These are phyloP conservation scores for Abrostola tripartita DNA, from an alignment of 2,888 invertebrate genomes.

Conservation along the genomic window DNA sequence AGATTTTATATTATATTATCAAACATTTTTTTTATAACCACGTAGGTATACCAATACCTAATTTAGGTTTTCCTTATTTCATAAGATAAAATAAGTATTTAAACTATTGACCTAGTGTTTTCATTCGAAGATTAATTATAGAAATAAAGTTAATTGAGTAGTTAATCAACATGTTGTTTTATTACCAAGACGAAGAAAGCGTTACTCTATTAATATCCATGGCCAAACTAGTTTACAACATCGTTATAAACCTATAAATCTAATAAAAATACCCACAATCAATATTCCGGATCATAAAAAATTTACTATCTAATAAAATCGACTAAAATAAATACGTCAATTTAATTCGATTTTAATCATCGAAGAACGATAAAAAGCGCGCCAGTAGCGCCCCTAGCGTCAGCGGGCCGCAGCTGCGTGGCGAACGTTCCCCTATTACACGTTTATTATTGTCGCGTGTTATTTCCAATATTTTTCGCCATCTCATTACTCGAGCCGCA, in stretches of 20 bases:
- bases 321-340: conserved; percentile 41
- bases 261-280: conserved; percentile 25
- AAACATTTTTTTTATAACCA: no score
- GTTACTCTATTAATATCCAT: conserved; percentile 23
- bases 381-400: conserved; percentile 74
- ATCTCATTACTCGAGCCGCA: conserved; percentile 82
- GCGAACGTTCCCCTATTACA: conserved; percentile 68
- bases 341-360: conserved; percentile 60
- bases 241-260: conserved; percentile 35
- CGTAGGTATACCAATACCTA: no score
- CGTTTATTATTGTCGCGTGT: conserved; percentile 81
- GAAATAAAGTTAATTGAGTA: conserved; percentile 22
- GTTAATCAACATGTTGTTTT: conserved; percentile 35
- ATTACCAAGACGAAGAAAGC: conserved; percentile 29
- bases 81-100: no score
- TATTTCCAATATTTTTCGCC: conserved; percentile 85
- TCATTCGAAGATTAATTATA: neutral
- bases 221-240: conserved; percentile 34
- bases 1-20: no score
- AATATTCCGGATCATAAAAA: conserved; percentile 29
- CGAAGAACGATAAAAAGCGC: conserved; percentile 47
- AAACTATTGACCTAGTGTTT: neutral
- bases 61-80: neutral
- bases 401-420: conserved; percentile 72
- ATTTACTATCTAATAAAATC: conserved; percentile 25